Evolutionary conservation across 2,113 vertebrate genomes (phyloP).

Genomic region (Lepidothrix coronata): DNA sequence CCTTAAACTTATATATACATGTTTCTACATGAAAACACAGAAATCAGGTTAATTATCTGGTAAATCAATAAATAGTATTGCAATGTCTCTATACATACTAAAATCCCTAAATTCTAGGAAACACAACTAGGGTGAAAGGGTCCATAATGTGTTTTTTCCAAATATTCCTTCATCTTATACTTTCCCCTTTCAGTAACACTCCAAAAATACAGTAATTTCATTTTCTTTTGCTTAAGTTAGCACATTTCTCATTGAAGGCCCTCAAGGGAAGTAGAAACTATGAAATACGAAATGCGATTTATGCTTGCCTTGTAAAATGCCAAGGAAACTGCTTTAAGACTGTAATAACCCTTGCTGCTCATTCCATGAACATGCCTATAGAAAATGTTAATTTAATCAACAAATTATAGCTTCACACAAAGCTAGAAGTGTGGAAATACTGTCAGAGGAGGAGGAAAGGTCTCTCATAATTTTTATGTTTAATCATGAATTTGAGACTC

Average conservation of each 20-base stretch:
- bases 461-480: constrained; percentile 12
- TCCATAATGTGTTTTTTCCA: not conserved
- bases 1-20: not conserved
- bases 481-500: constrained; percentile 33
- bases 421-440: not conserved
- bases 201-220: not conserved
- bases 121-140: not conserved
- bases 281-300: constrained; percentile 40
- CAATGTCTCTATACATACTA: not conserved
- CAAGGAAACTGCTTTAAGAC: constrained; percentile 51
- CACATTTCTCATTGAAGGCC: constrained; percentile 47
- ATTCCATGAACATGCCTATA: constrained; percentile 29
- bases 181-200: not conserved
- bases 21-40: not conserved
- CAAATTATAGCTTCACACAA: constrained; percentile 51
- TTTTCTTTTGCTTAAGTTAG: constrained; percentile 53
- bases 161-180: not conserved
- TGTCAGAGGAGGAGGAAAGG: constrained; percentile 2
- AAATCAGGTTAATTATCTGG: not conserved
- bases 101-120: not conserved
- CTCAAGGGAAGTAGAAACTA: constrained; percentile 40
- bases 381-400: constrained; percentile 68
- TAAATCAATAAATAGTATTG: not conserved
- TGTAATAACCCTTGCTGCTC: constrained; percentile 51
- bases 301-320: constrained; percentile 61